Percentiles rank a stretch among this genome's conserved stretches.
Evolutionary conservation across 2,888 invertebrate species (phyloP).

Genomic region (Helleia helle): DNA sequence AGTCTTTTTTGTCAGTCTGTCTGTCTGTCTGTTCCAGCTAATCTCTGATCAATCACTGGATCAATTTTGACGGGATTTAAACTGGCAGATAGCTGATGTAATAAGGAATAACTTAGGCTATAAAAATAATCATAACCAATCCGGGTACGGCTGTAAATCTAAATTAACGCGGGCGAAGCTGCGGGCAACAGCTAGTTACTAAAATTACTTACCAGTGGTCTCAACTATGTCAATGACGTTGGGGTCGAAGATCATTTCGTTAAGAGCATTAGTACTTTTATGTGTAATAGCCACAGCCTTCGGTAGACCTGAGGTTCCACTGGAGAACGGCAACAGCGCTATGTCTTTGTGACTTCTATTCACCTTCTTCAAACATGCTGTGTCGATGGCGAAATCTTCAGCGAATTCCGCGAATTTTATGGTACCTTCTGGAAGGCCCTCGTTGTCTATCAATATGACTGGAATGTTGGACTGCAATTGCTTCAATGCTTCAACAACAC

Average conservation of each 20-base stretch:
- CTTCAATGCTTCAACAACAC: slow-evolving; percentile 59
- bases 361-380: slow-evolving; percentile 57
- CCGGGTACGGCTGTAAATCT: too few species aligned
- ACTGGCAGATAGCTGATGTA: too few species aligned
- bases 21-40: too few species aligned
- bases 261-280: slow-evolving; percentile 66
- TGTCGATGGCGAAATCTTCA: slow-evolving; percentile 66
- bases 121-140: too few species aligned
- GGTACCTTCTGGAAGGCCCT: slow-evolving; percentile 65
- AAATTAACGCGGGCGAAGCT: too few species aligned
- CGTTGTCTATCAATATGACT: slow-evolving; percentile 61
- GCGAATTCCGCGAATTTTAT: slow-evolving; percentile 79
- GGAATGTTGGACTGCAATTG: slow-evolving; percentile 59
- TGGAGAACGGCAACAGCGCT: slow-evolving; percentile 85
- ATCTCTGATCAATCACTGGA: too few species aligned
- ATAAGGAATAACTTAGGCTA: too few species aligned
- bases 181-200: too few species aligned
- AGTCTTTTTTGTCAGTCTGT: too few species aligned
- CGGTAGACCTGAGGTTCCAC: slow-evolving; percentile 88
- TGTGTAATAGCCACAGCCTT: slow-evolving; percentile 83
- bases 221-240: slow-evolving; percentile 47
- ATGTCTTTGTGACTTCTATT: slow-evolving; percentile 70
- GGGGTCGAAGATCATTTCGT: slow-evolving; percentile 48
- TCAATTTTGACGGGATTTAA: too few species aligned
- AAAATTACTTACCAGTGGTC: slow-evolving; percentile 40